Base-by-base conservation (phyloP, 2,797 vertebrate genomes). In the Mus spretus region DNA sequence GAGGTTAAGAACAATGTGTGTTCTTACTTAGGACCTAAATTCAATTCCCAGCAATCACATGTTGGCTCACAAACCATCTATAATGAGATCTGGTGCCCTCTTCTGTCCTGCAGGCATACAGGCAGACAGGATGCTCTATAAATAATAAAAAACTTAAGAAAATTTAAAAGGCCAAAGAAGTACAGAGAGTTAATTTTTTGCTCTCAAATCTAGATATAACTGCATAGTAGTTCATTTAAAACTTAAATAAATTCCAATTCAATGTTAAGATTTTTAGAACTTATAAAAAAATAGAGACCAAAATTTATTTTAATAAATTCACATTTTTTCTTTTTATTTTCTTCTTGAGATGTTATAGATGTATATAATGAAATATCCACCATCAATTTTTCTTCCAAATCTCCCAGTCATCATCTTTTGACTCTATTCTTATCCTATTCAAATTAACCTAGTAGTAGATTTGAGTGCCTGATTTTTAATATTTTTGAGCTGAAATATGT, bases 401-500 rank as follows among this genome's bases (percentile, higher is more conserved):
- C 19, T 67, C 5, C 19, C 31, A 67, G 24, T 24, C 19, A 67
- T 50, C 24, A 8, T 67, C 11, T 50, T 34, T 67, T 67, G 11
- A n/a, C 19, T 3, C 28, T 20, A 1, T 4, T 17, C 0, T 24
- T 59, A n/a, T 8, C 31, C 0, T 37, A 55, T 79, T 14, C 20
- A 77, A 89, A 26, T 82, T 87, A 90, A 40, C 31, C 3, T 61
- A 57, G 9, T n/a, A 34, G 3, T 90, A 7, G 37, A 84, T 24
- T 74, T 6, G 28, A 31, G 37, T 47, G 77, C 3, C 12, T 65
- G 20, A 83, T 28, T 59, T 57, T 14, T 9, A 53, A 5, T 3
- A 53, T 22, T 44, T 50, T 85, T 65, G 6, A 9, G 61, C 96
- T 67, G 26, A 95, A 96, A 77, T 75, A 50, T 93, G 0, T 10